Evolutionary conservation across 2,888 invertebrate genomes (phyloP).

Genomic region (Antheraea yamamai): DNA sequence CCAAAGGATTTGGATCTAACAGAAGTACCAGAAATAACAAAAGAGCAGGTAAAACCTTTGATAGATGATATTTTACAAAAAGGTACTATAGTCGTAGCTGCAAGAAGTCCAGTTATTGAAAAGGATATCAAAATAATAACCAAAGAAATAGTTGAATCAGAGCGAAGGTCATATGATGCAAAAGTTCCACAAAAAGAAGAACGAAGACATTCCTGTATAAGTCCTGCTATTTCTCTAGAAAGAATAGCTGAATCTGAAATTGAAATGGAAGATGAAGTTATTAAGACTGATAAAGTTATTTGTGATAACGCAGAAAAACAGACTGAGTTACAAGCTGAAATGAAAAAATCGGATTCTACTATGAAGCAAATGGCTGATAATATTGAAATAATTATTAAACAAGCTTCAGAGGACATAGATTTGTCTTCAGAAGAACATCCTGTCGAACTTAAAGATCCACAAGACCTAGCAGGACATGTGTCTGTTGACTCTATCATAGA

Average conservation of each 20-base stretch:
- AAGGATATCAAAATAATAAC: slow-evolving; percentile 66
- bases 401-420: slow-evolving; percentile 75
- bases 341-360: slow-evolving; percentile 76
- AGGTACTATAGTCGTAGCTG: slow-evolving; percentile 64
- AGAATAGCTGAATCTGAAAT: slow-evolving; percentile 75
- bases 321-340: slow-evolving; percentile 44
- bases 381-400: slow-evolving; percentile 78
- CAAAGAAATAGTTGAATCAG: slow-evolving; percentile 67
- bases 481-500: slow-evolving; percentile 76
- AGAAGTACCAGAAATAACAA: slow-evolving; percentile 63
- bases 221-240: slow-evolving; percentile 75
- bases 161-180: slow-evolving; percentile 74
- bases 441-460: slow-evolving; percentile 43
- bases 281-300: slow-evolving; percentile 37
- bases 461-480: slow-evolving; percentile 64
- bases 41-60: slow-evolving; percentile 70
- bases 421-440: slow-evolving; percentile 65
- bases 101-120: slow-evolving; percentile 64
- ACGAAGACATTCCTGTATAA: slow-evolving; percentile 74
- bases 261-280: slow-evolving; percentile 69
- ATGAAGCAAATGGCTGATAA: slow-evolving; percentile 81
- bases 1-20: slow-evolving; percentile 54
- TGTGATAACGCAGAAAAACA: slow-evolving; percentile 37
- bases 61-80: slow-evolving; percentile 74
- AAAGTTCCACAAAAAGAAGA: slow-evolving; percentile 75